phyloP scores from a whole-genome alignment of 2,797 vertebrate species.

The Mormyrops attenuatus region DNA sequence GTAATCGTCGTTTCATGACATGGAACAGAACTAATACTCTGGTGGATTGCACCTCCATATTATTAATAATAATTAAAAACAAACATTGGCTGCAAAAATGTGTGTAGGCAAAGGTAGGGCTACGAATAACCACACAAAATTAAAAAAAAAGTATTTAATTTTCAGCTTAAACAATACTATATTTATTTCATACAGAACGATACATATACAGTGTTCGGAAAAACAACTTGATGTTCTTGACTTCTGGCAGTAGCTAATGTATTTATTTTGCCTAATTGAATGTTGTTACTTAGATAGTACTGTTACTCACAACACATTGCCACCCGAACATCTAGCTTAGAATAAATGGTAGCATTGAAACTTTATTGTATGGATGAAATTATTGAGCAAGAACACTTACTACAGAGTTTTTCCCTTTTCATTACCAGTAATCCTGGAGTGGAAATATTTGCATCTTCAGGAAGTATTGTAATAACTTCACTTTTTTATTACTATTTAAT shows the following conservation, averaged over 20 bases:
- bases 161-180: neutral
- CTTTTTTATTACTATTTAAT: neutral
- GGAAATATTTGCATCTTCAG: conserved; percentile 5
- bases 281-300: conserved; percentile 45
- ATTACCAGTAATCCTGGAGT: neutral
- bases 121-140: neutral
- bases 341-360: conserved; percentile 34
- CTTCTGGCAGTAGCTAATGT: neutral
- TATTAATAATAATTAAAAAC: neutral
- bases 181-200: neutral
- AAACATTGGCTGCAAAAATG: neutral
- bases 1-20: neutral
- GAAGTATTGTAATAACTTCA: neutral
- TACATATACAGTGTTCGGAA: neutral
- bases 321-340: conserved; percentile 41
- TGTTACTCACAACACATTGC: conserved; percentile 51
- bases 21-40: neutral
- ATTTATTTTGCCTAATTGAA: neutral
- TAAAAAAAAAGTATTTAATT: neutral
- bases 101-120: neutral
- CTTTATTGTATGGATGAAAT: conserved; percentile 31
- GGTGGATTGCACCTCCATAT: neutral
- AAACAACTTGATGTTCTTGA: neutral
- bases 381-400: conserved; percentile 35
- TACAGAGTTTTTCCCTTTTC: conserved; percentile 18